A percentile compares a stretch with the other conserved stretches of the same genome.
Evolutionary conservation across 2,888 invertebrate genomes (phyloP).

Genomic region (Rhagonycha lutea): DNA sequence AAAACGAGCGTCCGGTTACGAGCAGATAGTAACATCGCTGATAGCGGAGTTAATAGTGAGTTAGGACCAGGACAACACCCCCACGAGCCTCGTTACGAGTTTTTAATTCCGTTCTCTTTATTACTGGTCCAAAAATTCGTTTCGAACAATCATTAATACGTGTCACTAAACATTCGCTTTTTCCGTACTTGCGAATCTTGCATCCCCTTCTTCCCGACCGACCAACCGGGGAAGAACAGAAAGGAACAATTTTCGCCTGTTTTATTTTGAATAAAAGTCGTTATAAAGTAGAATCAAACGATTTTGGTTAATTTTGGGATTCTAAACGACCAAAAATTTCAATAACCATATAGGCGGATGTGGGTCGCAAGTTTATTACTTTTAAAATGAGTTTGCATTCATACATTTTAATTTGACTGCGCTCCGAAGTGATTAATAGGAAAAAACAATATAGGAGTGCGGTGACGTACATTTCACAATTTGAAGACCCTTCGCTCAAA

Average conservation of each 20-base stretch:
- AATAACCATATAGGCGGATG: constrained; percentile 43
- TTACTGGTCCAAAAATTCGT: constrained; percentile 43
- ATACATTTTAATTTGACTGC: constrained; percentile 40
- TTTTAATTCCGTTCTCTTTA: constrained; percentile 52
- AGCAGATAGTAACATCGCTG: constrained; percentile 41
- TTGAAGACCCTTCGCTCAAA: neutral
- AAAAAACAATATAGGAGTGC: constrained; percentile 16
- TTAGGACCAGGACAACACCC: constrained; percentile 41
- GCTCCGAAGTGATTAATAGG: constrained; percentile 21
- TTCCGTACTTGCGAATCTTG: neutral
- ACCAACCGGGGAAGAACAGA: neutral
- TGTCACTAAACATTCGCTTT: constrained; percentile 37
- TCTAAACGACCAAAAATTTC: constrained; percentile 46
- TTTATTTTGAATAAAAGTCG: neutral
- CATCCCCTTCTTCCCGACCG: neutral
- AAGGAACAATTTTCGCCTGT: neutral
- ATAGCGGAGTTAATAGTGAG: constrained; percentile 46
- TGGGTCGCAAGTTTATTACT: constrained; percentile 47
- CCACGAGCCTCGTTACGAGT: constrained; percentile 49
- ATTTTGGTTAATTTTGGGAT: constrained; percentile 31
- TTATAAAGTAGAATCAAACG: neutral
- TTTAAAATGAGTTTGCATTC: constrained; percentile 44
- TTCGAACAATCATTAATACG: constrained; percentile 45
- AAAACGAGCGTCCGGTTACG: constrained; percentile 41
- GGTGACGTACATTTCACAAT: neutral